Evolutionary conservation across 2,888 invertebrate species (phyloP), one percentile per base, ranked within the genome.

Genomic region (Isoperla grammatica): DNA sequence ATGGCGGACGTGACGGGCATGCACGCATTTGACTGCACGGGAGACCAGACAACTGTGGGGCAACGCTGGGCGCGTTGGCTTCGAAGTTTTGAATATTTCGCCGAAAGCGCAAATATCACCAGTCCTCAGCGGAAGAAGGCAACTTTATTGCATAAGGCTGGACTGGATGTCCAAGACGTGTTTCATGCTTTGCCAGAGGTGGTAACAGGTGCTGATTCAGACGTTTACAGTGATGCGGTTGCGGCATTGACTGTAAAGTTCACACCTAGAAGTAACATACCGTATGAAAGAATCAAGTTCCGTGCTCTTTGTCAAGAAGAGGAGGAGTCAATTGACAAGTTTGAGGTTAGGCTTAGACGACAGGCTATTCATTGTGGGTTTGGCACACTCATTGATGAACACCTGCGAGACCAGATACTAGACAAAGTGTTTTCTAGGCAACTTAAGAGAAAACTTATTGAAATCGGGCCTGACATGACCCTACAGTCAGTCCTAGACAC

Each of bases 271-370:
- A 20, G 22, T 6, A 49, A 49, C 23, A 22, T 20, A 22, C 49
- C 49, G 4, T 49, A 49, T 12, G 49, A 49, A 23, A 11, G 49
- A 11, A 49, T 49, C 6, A 20, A 49, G 23, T 49, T 49, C 29
- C 22, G 49, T 3, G 22, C 49, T 2, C n/a, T 49, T 22, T 13
- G 12, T 2, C 49, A 49, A 49, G 23, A 20, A 20, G 49, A 19
- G 4, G 12, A 23, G 2, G 49, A 49, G 29, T 23, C 22, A 3
- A 23, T 49, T 11, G 23, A 49, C 12, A 22, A 3, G 4, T 49
- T 49, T 23, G 49, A 19, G 15, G 15, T 19, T 22, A 20, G 49
- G n/a, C 23, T 49, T n/a, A 2, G 49, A n/a, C 8, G 12, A 5
- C 22, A 19, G n/a, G 23, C 23, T 13, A 13, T 12, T n/a, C 12